phyloP scores from a whole-genome alignment of 2,113 vertebrate species.

The Sarotherodon lohbergeri region DNA sequence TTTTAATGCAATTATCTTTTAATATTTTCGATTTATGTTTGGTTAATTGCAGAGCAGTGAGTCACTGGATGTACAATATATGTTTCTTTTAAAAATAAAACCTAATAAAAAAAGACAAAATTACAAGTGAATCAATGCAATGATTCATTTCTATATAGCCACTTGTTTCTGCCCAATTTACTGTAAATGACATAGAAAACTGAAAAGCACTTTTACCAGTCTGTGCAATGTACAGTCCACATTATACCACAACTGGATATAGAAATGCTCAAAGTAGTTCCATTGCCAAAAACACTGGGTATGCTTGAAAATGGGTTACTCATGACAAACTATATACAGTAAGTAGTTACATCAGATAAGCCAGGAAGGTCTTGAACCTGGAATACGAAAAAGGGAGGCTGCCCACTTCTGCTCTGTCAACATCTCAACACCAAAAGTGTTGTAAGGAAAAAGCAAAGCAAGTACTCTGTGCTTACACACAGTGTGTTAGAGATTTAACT shows the following conservation, averaged over 20 bases:
- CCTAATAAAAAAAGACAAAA: background rate
- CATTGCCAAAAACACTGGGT: background rate
- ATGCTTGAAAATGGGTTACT: background rate
- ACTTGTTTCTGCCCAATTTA: background rate
- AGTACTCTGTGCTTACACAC: conserved; percentile 8
- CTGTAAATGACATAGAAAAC: background rate
- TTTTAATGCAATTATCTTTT: background rate
- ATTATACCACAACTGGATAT: background rate
- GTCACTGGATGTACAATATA: background rate
- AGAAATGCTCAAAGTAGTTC: background rate
- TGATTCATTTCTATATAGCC: background rate
- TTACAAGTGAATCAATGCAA: background rate
- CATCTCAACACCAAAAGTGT: background rate
- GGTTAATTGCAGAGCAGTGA: background rate
- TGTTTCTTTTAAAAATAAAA: background rate
- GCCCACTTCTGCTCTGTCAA: background rate
- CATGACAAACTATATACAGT: background rate
- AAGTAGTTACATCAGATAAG: background rate
- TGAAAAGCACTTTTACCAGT: background rate
- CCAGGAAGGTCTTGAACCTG: background rate
- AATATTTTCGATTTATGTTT: background rate
- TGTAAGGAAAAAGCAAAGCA: background rate
- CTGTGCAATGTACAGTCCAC: background rate
- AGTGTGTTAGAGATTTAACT: background rate
- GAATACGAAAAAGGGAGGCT: background rate